A percentile compares a stretch with the other conserved stretches of the same genome.
These are phyloP conservation scores for Gambelia wislizenii DNA, from an alignment of 2,797 vertebrate genomes.

Conservation along the genomic window DNA sequence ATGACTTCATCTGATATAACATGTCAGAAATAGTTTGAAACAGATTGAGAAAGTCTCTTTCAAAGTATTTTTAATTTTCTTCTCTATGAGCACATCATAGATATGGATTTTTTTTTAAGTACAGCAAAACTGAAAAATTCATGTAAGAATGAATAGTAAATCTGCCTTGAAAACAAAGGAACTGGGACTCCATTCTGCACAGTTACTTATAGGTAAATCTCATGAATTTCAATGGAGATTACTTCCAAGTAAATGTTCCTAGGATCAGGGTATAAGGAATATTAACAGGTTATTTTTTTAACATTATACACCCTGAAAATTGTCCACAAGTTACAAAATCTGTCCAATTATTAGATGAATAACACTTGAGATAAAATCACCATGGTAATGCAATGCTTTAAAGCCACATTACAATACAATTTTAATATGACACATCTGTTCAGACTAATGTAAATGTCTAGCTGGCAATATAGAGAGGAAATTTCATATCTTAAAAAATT, in stretches of 20 bases:
- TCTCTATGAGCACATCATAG: constrained; percentile 17
- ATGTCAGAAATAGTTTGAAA: constrained; percentile 65
- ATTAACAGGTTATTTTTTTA: neutral
- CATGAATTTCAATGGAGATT: constrained; percentile 43
- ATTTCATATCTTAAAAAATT: constrained; percentile 43
- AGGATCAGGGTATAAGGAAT: neutral
- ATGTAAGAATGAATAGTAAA: constrained; percentile 20
- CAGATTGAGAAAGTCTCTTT: neutral
- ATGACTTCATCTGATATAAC: constrained; percentile 24
- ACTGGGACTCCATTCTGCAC: constrained; percentile 7
- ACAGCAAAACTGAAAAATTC: constrained; percentile 3
- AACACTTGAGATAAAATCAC: neutral
- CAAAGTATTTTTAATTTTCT: constrained; percentile 61
- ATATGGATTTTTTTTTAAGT: constrained; percentile 29
- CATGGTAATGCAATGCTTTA: constrained; percentile 15
- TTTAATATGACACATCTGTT: constrained; percentile 29
- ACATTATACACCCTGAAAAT: neutral
- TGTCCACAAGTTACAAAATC: constrained; percentile 25
- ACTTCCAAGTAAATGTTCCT: constrained; percentile 17
- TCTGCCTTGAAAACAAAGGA: constrained; percentile 37
- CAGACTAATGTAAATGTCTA: constrained; percentile 38
- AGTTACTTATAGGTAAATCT: constrained; percentile 57
- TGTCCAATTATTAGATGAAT: constrained; percentile 35
- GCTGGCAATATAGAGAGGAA: constrained; percentile 16
- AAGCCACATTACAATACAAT: constrained; percentile 33